Base-by-base conservation (phyloP, 2,113 vertebrate genomes). In the Columba janthina region DNA sequence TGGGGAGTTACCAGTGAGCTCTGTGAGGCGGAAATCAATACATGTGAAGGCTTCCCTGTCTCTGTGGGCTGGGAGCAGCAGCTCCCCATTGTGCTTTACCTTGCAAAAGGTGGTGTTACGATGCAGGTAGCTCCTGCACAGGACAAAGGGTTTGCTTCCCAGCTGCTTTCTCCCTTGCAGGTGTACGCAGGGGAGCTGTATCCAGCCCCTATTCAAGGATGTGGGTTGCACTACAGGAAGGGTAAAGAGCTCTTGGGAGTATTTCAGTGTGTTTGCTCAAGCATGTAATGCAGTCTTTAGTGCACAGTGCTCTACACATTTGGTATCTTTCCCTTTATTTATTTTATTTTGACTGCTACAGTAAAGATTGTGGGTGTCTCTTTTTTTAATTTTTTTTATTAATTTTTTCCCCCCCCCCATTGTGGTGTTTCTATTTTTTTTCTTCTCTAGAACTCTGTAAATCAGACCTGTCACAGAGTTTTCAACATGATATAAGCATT, bases 61-160 rank as follows among this genome's bases (percentile, higher is more conserved):
- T 22, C 20, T 17, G 5, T 4, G 20, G 40, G n/a, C 53, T 62
- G 77, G 61, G 40, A 76, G 79, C 61, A 54, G 48, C 31, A 57
- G 66, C 40, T 73, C 65, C 64, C 42, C 25, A 8, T 22, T 24
- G 2, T 6, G 32, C 26, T 26, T 34, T 15, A 19, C 51, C 51
- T 24, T 14, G 29, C 51, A 7, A 26, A 36, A 6, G 1, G 32
- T 44, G 44, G 16, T 2, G 32, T 19, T 67, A 18, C 32, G 10
- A 0, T 3, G 1, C 15, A 4, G 56, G 32, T 2, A 36, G 38
- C 7, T 21, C 31, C 40, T 51, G 53, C 17, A 1, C 40, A 24
- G 72, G 32, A 31, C 29, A 6, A 66, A n/a, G 34, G 71, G 17
- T 14, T 54, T 54, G 15, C 20, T 22, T 70, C 32, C 46, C 20